Evolutionary conservation across 2,888 invertebrate species (phyloP).

Genomic region (Ormyrus pomaceus): DNA sequence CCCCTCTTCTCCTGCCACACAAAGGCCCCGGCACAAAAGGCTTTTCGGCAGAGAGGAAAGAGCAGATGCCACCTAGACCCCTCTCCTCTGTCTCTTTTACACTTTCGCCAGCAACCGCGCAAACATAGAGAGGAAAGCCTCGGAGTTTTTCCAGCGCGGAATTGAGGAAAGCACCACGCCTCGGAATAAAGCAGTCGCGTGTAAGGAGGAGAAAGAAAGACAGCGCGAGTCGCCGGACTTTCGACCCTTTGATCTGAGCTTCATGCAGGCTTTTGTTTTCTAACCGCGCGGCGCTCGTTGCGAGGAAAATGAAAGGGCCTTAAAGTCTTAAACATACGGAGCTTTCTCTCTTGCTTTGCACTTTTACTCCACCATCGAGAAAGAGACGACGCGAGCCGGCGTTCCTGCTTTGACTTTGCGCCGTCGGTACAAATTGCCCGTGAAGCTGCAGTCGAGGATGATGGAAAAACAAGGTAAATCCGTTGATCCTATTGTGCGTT

Average conservation of each 20-base stretch:
- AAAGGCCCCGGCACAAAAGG: slow-evolving; percentile 25
- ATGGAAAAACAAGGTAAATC: neutral
- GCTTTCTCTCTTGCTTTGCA: neutral
- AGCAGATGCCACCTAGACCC: slow-evolving; percentile 24
- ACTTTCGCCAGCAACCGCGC: slow-evolving; percentile 26
- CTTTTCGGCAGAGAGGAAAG: neutral
- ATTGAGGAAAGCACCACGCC: slow-evolving; percentile 14
- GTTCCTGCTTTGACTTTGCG: too few species aligned
- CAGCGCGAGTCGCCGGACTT: slow-evolving; percentile 8
- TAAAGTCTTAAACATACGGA: slow-evolving; percentile 23
- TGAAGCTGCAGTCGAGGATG: neutral
- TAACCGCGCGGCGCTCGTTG: slow-evolving; percentile 10
- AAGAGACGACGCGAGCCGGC: too few species aligned
- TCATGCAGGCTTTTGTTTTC: slow-evolving; percentile 45
- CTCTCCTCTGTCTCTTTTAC: slow-evolving; percentile 25
- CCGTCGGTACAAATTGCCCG: too few species aligned
- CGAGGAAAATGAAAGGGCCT: slow-evolving; percentile 44
- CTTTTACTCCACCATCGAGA: neutral
- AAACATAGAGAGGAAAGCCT: neutral
- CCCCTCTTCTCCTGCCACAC: neutral
- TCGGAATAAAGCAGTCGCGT: slow-evolving; percentile 24
- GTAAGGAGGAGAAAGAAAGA: slow-evolving; percentile 8
- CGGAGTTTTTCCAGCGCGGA: slow-evolving; percentile 17
- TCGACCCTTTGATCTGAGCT: slow-evolving; percentile 45
- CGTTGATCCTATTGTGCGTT: slow-evolving; percentile 15